Evolutionary conservation across 2,113 vertebrate genomes (phyloP), one percentile per base, ranked within the genome.

Genomic region (Corythornis vintsioides): DNA sequence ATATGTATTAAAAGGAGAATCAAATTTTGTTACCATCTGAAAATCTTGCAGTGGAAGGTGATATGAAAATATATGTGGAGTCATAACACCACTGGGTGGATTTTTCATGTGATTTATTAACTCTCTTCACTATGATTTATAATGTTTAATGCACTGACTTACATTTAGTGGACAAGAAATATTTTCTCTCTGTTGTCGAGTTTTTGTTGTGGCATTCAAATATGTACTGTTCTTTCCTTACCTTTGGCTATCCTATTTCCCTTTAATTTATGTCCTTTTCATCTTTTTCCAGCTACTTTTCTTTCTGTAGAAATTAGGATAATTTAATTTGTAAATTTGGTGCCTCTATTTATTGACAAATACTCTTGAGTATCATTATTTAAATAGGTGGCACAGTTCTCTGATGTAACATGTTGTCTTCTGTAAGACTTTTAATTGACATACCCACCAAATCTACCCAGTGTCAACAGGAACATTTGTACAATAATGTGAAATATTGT

Each of bases 271-370:
- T 35, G 70, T 42, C 28, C 47, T 83, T 89, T 91, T 89, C 12
- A 72, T 84, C 43, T 65, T 90, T 73, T 77, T 71, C 26, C 66
- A 89, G 31, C 74, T 91, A 57, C 73, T 94, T 94, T 77, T 94
- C 81, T 86, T 89, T 92, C 60, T 71, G 33, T 55, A 47, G 71
- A 78, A 89, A 86, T 74, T 66, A 66, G 9, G 52, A 81, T 78
- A 14, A 59, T 94, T 89, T 55, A 59, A 81, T 86, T 92, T 91
- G 18, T 77, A 84, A 95, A 67, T 81, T 63, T 24, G 4, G 5
- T 55, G 15, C 31, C 15, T 71, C 28, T 88, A 26, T 83, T 83
- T 87, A 29, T 35, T 72, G 25, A 82, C 82, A 75, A 56, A 43
- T 72, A 67, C 29, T 67, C 16, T 33, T 18, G 45, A 55, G 9